phyloP scores from a whole-genome alignment of 30 jellyfish, hydroid and myxozoan genomes.

The Pseudorhiza aurosa region DNA sequence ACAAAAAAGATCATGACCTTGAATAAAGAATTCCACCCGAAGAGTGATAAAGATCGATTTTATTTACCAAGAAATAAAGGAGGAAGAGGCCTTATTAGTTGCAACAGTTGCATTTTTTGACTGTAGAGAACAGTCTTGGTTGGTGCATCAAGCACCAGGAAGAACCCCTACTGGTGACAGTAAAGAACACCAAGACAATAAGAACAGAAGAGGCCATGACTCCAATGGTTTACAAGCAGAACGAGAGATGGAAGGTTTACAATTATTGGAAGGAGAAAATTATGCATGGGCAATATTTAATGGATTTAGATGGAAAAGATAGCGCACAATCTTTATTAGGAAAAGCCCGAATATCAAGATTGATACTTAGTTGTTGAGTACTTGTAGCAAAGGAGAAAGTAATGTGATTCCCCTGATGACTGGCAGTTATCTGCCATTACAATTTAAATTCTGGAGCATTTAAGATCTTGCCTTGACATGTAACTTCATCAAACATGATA shows the following conservation, averaged over 20 bases:
- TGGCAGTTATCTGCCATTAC: too few species aligned
- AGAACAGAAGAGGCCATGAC: not conserved
- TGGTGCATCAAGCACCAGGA: conserved; percentile 5
- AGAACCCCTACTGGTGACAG: not conserved
- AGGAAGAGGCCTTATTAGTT: conserved; percentile 37
- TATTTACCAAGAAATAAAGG: conserved; percentile 28
- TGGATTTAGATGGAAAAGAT: conserved; percentile 13
- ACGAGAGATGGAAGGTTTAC: conserved; percentile 8
- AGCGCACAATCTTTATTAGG: conserved; percentile 18
- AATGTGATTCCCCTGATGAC: too few species aligned
- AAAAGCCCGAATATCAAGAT: too few species aligned
- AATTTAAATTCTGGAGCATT: too few species aligned
- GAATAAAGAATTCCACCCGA: conserved; percentile 34
- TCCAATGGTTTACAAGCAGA: conserved; percentile 7
- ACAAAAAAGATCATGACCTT: conserved; percentile 46
- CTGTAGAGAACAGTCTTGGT: conserved; percentile 24
- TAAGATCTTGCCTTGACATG: too few species aligned
- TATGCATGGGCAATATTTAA: conserved; percentile 36
- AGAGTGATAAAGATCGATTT: conserved; percentile 35
- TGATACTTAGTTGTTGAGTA: too few species aligned
- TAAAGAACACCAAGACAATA: conserved; percentile 5
- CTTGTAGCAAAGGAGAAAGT: too few species aligned
- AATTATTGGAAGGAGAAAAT: conserved; percentile 11
- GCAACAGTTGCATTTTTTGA: too few species aligned
- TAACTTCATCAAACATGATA: too few species aligned